Percentiles rank a stretch among this genome's conserved stretches.
These are phyloP conservation scores for Trachelus troglodyta DNA, from an alignment of 2,888 invertebrate species.

Conservation along the genomic window DNA sequence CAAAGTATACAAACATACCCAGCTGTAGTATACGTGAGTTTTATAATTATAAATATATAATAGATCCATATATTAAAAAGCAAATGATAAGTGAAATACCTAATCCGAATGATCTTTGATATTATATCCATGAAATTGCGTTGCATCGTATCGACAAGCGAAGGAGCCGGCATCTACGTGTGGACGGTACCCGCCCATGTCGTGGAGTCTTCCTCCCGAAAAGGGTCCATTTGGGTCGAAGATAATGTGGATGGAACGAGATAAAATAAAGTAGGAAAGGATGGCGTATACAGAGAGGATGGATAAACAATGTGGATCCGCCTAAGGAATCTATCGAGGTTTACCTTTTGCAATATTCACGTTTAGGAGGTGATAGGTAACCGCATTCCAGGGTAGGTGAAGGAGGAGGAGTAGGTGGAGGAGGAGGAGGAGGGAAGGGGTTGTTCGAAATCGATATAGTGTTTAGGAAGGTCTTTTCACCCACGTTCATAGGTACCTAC, in stretches of 20 bases:
- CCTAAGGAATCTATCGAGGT: not conserved
- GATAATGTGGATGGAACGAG: not conserved
- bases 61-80: not conserved
- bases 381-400: slow-evolving; percentile 32
- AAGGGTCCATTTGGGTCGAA: not conserved
- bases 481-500: slow-evolving; percentile 40
- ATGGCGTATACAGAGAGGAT: not conserved
- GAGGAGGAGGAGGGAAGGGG: slow-evolving; percentile 10
- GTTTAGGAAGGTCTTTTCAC: slow-evolving; percentile 54
- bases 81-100: not conserved
- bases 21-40: not conserved
- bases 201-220: not conserved
- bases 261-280: not conserved
- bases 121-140: slow-evolving; percentile 25
- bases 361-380: slow-evolving; percentile 27
- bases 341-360: slow-evolving; percentile 11
- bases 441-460: slow-evolving; percentile 55
- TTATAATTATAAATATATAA: slow-evolving; percentile 1
- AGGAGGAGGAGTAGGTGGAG: slow-evolving; percentile 28
- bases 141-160: slow-evolving; percentile 18
- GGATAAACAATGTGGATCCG: not conserved
- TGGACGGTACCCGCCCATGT: slow-evolving; percentile 21
- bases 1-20: not conserved
- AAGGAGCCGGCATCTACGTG: slow-evolving; percentile 33
- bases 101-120: not conserved